Evolutionary conservation across 35 echinoderm and acorn worm genomes (phyloP).

Genomic region (Patiria miniata): DNA sequence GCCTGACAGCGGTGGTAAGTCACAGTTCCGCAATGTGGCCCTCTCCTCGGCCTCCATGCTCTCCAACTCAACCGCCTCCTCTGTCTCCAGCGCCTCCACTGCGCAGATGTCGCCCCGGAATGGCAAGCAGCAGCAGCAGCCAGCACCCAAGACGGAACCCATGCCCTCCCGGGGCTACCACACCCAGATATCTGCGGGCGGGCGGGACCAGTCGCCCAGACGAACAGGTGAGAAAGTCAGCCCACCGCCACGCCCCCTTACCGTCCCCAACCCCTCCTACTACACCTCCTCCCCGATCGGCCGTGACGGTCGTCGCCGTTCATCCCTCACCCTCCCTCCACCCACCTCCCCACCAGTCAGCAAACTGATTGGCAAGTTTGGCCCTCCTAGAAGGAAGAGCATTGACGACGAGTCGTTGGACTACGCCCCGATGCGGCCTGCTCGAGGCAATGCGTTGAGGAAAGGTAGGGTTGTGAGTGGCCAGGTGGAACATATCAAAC

Average conservation of each 20-base stretch:
- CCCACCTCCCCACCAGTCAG: not conserved
- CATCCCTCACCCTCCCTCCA: not conserved
- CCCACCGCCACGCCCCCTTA: not conserved
- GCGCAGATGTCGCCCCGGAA: constrained; percentile 74
- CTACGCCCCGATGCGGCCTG: not conserved
- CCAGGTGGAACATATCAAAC: not conserved
- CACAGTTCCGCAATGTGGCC: constrained; percentile 30
- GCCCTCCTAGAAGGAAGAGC: not conserved
- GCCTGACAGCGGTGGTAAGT: constrained; percentile 64
- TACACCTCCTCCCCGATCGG: not conserved
- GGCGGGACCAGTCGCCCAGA: constrained; percentile 74
- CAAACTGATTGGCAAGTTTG: not conserved
- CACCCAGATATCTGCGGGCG: constrained; percentile 14
- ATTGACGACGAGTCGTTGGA: not conserved
- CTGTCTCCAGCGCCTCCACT: constrained; percentile 77
- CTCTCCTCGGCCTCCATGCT: constrained; percentile 56
- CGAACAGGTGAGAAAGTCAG: constrained; percentile 76
- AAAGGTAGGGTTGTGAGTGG: no score
- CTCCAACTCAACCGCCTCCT: constrained; percentile 74
- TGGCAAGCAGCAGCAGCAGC: constrained; percentile 42
- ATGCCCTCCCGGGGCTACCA: constrained; percentile 46
- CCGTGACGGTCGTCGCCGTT: not conserved
- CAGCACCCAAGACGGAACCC: not conserved
- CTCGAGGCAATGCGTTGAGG: no score
- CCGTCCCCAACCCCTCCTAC: not conserved